These are phyloP conservation scores for Perizoma flavofasciatum DNA, from an alignment of 2,888 invertebrate species.

Conservation along the genomic window DNA sequence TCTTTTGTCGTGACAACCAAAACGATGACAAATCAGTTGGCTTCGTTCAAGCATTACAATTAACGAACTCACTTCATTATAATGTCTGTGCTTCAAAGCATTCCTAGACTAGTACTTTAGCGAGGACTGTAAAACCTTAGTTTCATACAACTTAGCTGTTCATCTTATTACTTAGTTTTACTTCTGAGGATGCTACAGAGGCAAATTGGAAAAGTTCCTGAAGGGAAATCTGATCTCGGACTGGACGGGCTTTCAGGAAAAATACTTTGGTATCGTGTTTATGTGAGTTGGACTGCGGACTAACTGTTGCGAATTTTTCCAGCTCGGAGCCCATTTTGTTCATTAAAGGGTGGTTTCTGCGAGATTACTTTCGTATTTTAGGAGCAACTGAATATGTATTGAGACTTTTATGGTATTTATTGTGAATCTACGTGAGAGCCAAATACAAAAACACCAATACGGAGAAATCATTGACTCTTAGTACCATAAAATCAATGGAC, in stretches of 20 bases:
- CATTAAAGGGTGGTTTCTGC: not conserved
- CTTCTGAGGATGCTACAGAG: conserved; percentile 31
- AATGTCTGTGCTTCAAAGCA: too few relatives aligned
- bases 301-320: conserved; percentile 2
- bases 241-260: conserved; percentile 23
- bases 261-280: conserved; percentile 24
- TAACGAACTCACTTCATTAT: too few relatives aligned
- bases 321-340: not conserved
- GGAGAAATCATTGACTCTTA: too few relatives aligned
- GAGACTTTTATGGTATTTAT: too few relatives aligned
- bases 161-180: conserved; percentile 35
- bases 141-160: conserved; percentile 26
- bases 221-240: conserved; percentile 32
- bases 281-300: conserved; percentile 6
- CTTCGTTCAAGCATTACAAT: too few relatives aligned
- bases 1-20: too few relatives aligned
- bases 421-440: too few relatives aligned
- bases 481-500: too few relatives aligned
- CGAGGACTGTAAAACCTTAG: conserved; percentile 16
- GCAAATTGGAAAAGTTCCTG: conserved; percentile 42
- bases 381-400: too few relatives aligned
- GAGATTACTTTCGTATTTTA: too few relatives aligned
- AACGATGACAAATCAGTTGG: too few relatives aligned
- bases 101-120: conserved; percentile 16
- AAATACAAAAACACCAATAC: too few relatives aligned